phyloP scores from a whole-genome alignment of 2,113 vertebrate species.

The Leiothrix lutea region DNA sequence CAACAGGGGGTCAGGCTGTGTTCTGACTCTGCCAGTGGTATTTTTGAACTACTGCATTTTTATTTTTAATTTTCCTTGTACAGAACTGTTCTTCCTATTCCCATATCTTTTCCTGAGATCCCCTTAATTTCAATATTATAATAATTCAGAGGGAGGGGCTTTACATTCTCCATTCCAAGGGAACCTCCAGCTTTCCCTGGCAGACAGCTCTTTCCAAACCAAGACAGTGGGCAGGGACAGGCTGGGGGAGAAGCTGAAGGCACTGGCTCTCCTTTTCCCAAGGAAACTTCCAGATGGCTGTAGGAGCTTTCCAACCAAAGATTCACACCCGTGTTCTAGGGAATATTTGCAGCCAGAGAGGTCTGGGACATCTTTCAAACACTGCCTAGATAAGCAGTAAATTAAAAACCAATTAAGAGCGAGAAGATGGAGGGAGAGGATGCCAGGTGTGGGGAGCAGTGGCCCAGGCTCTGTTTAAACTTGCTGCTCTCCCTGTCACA shows the following conservation, averaged over 20 bases:
- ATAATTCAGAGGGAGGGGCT: neutral
- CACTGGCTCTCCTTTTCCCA: neutral
- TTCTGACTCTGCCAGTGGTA: too few relatives aligned
- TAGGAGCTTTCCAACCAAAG: neutral
- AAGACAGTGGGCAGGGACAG: neutral
- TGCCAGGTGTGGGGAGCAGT: neutral
- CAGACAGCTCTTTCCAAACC: neutral
- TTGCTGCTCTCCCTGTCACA: neutral
- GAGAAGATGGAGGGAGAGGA: neutral
- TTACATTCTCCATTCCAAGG: neutral
- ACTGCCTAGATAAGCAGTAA: conserved; percentile 17
- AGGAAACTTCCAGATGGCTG: neutral
- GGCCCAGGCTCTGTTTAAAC: neutral
- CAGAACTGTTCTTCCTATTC: too few relatives aligned
- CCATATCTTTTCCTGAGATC: too few relatives aligned
- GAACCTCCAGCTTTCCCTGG: neutral
- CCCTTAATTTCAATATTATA: neutral
- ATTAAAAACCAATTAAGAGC: conserved; percentile 7
- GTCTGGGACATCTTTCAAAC: neutral
- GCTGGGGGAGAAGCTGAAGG: neutral
- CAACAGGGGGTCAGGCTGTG: too few relatives aligned
- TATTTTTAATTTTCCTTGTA: too few relatives aligned
- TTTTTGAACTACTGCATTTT: too few relatives aligned
- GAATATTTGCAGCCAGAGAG: neutral
- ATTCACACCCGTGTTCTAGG: neutral